Conservation (phyloP, 2,888 invertebrate species). For the Xylota sylvarum region DNA sequence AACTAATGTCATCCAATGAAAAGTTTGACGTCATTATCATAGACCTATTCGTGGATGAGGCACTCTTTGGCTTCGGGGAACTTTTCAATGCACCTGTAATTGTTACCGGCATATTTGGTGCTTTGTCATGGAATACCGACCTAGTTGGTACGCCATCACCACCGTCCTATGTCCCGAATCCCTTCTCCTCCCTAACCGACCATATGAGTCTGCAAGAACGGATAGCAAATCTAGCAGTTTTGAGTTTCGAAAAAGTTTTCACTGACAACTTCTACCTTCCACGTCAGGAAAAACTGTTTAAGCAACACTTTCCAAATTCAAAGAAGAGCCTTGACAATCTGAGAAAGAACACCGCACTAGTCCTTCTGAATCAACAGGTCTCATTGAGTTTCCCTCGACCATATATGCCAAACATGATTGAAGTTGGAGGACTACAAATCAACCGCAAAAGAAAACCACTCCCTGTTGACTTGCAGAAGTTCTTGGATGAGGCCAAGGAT, state of each 20-base stretch:
- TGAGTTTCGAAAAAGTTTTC: conserved; percentile 78
- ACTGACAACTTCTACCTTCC: conserved; percentile 81
- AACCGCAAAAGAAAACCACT: conserved; percentile 81
- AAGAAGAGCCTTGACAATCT: conserved; percentile 80
- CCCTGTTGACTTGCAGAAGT: conserved; percentile 82
- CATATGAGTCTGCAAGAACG: conserved; percentile 83
- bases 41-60: conserved; percentile 84
- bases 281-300: conserved; percentile 80
- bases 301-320: conserved; percentile 80
- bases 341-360: conserved; percentile 81
- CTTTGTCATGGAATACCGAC: conserved; percentile 82
- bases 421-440: conserved; percentile 84
- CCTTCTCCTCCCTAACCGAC: conserved; percentile 81
- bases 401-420: conserved; percentile 84
- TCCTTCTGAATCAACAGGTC: conserved; percentile 83
- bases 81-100: conserved; percentile 82
- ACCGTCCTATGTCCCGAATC: conserved; percentile 82
- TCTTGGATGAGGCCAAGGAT: conserved; percentile 83
- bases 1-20: conserved; percentile 81
- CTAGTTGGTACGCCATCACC: conserved; percentile 83
- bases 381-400: conserved; percentile 82
- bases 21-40: conserved; percentile 84
- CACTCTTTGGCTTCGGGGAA: conserved; percentile 82
- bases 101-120: conserved; percentile 81
- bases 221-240: conserved; percentile 81